Conservation (phyloP, 2,797 vertebrate species). For the Trachurus trachurus region DNA sequence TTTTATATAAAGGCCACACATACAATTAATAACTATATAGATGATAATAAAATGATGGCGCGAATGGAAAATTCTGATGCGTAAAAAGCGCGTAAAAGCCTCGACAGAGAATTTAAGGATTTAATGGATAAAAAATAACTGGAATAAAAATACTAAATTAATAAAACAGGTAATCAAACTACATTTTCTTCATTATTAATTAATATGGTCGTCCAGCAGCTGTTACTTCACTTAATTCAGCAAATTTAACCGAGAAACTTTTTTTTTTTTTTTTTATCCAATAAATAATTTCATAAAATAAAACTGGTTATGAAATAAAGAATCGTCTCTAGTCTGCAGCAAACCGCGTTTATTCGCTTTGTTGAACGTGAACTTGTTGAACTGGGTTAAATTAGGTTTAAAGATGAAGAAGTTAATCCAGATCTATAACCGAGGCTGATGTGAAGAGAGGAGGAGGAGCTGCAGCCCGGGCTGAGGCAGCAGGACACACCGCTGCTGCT, state of each 20-base stretch:
- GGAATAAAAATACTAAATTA: no score
- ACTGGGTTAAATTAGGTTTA: not conserved
- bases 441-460: conserved; percentile 14
- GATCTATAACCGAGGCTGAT: not conserved
- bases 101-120: no score
- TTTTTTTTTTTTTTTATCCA: not conserved
- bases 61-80: no score
- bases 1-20: not conserved
- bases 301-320: not conserved
- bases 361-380: not conserved
- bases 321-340: not conserved
- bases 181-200: not conserved
- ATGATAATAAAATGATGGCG: no score
- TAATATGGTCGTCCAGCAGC: no score
- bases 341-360: not conserved
- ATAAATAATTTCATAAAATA: not conserved
- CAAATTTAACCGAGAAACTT: not conserved
- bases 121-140: no score
- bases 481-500: conserved; percentile 12
- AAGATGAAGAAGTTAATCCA: not conserved
- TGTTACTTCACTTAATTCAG: no score
- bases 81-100: no score
- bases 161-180: no score
- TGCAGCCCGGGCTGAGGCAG: not conserved
- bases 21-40: not conserved